Base-by-base conservation (phyloP, 2,888 invertebrate species). In the Prosapia bicincta region DNA sequence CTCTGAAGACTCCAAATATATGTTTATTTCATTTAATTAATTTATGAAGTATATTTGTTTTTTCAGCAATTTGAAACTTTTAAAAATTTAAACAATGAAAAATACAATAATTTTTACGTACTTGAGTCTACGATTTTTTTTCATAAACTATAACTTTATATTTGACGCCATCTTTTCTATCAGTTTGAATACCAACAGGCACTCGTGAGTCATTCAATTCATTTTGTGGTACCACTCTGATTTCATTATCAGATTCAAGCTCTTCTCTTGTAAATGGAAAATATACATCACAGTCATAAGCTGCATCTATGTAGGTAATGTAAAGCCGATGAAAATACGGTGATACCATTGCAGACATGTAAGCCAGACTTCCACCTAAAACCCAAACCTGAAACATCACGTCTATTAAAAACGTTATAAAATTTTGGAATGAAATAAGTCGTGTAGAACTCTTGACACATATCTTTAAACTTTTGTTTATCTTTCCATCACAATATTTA, bases 381-480 rank as follows among this genome's bases (percentile, higher is more conserved):
- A 76, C 76, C 76, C 76, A 76, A 15, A 72, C 76, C 76, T 76
- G 66, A 54, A 54, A 54, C 54, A 38, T 38, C 6, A n/a, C n/a
- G n/a, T n/a, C n/a, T n/a, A n/a, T n/a, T n/a, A n/a, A n/a, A n/a
- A n/a, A n/a, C n/a, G n/a, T n/a, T n/a, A n/a, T n/a, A n/a, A n/a
- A n/a, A n/a, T n/a, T n/a, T n/a, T n/a, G n/a, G n/a, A n/a, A n/a
- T n/a, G n/a, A n/a, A n/a, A n/a, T n/a, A n/a, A n/a, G n/a, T n/a
- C n/a, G n/a, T n/a, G n/a, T n/a, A n/a, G n/a, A n/a, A n/a, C n/a
- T n/a, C n/a, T n/a, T n/a, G n/a, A n/a, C n/a, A n/a, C n/a, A n/a
- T n/a, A n/a, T n/a, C n/a, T n/a, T n/a, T n/a, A n/a, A n/a, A n/a
- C n/a, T n/a, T n/a, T n/a, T n/a, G n/a, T n/a, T n/a, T n/a, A n/a